Evolutionary conservation across 92 coral and sea anemone species (phyloP), one percentile per base, ranked within the genome.

Genomic region (Actinostola sp.): DNA sequence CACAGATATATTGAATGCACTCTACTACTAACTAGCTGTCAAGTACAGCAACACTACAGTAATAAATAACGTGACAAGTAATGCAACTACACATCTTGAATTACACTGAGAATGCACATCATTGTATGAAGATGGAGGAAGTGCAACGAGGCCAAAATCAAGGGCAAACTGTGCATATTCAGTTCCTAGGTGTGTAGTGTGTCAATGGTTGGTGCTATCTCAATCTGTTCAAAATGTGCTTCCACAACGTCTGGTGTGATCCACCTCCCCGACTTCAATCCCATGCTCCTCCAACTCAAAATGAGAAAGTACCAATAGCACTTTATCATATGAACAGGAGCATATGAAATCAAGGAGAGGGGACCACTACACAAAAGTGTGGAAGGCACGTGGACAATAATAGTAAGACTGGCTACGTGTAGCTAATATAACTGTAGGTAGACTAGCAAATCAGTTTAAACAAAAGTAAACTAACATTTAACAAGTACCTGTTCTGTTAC

Each of bases 211-310:
- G n/a, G n/a, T n/a, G n/a, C n/a, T n/a, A n/a, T n/a, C n/a, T n/a
- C n/a, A n/a, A n/a, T n/a, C n/a, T n/a, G n/a, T n/a, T n/a, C 54
- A 9, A 53, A 46, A 4, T 20, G 27, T 25, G 25, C 59, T 20
- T 53, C 25, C 25, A 23, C 27, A 53, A n/a, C 20, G 30, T 53
- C 4, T 53, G 59, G 33, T 28, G 19, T 45, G 41, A 48, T 30
- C 41, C 54, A 16, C 20, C 52, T 66, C 72, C 72, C 58, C 38
- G 56, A 66, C 49, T 66, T 66, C 72, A 66, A 66, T 44, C 72
- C 45, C 15, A 26, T 66, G 72, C 29, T 66, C n/a, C 44, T 52
- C 56, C 19, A 27, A 16, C 28, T 9, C 16, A 8, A 35, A 35
- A 39, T 17, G 1, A 62, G 16, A 39, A 3, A 35, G 29, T 20